A percentile compares a stretch with the other conserved stretches of the same genome.
Evolutionary conservation across 2,888 invertebrate species (phyloP).

Genomic region (Hypomecis punctinalis): DNA sequence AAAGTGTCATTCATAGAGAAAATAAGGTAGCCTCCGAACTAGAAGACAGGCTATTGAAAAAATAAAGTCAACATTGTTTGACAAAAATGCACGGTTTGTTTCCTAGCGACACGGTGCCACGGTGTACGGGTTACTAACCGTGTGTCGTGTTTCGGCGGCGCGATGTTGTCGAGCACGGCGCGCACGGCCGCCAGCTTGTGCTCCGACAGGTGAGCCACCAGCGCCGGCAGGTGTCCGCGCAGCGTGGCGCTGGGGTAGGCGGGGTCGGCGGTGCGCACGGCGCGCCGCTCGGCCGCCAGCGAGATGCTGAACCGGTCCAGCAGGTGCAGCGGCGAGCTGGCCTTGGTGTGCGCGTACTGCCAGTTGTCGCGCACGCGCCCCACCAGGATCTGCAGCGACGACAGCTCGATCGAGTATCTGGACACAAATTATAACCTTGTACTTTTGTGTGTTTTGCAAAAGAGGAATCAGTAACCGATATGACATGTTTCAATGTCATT

Average conservation of each 20-base stretch:
- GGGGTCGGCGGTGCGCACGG: constrained; percentile 93
- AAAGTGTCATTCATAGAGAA: too few relatives aligned
- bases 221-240: constrained; percentile 93
- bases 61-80: too few relatives aligned
- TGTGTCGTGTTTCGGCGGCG: constrained; percentile 17
- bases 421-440: too few relatives aligned
- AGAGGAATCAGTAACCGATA: too few relatives aligned
- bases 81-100: too few relatives aligned
- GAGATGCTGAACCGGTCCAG: constrained; percentile 91
- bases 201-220: constrained; percentile 96
- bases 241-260: constrained; percentile 93
- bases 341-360: constrained; percentile 94
- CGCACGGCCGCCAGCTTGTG: constrained; percentile 89
- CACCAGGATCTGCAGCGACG: constrained; percentile 94
- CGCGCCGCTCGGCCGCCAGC: constrained; percentile 90
- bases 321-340: constrained; percentile 93
- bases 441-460: too few relatives aligned
- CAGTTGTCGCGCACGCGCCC: constrained; percentile 95
- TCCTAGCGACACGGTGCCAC: too few relatives aligned
- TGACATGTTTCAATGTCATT: too few relatives aligned
- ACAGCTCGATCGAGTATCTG: constrained; percentile 91
- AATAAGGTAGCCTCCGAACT: too few relatives aligned
- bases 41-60: too few relatives aligned
- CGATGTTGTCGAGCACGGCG: constrained; percentile 53
- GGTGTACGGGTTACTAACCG: not conserved